Evolutionary conservation across 35 echinoderm and acorn worm species (phyloP).

Genomic region (Ophiothrix spiculata): DNA sequence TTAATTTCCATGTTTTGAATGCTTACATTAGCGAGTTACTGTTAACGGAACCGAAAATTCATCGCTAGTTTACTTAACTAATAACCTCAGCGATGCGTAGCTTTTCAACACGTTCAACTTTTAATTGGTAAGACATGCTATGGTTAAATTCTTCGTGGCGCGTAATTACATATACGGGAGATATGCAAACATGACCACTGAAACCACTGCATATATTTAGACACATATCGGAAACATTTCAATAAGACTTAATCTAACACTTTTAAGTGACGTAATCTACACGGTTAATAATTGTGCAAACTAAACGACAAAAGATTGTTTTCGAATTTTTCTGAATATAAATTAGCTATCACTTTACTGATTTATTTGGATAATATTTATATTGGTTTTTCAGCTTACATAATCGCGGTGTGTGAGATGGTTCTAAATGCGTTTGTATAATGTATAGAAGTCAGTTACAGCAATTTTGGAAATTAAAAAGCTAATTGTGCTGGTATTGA

Average conservation of each 20-base stretch:
- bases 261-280: background rate
- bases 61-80: background rate
- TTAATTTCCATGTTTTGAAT: too few relatives aligned
- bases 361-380: background rate
- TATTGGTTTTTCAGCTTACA: background rate
- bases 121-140: background rate
- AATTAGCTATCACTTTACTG: background rate
- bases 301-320: background rate
- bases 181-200: background rate
- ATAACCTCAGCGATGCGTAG: background rate
- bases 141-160: background rate
- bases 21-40: background rate
- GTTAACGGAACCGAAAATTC: background rate
- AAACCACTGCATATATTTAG: background rate
- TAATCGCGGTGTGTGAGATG: background rate
- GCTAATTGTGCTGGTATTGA: background rate
- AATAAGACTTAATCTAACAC: background rate
- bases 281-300: background rate
- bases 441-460: background rate
- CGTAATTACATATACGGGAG: background rate
- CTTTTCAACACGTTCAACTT: background rate
- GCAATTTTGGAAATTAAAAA: background rate
- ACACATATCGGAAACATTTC: background rate
- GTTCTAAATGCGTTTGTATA: background rate
- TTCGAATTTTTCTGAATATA: background rate